Base-by-base conservation (phyloP, 30 jellyfish, hydroid and myxozoan species). In the Chironex yamaguchii region DNA sequence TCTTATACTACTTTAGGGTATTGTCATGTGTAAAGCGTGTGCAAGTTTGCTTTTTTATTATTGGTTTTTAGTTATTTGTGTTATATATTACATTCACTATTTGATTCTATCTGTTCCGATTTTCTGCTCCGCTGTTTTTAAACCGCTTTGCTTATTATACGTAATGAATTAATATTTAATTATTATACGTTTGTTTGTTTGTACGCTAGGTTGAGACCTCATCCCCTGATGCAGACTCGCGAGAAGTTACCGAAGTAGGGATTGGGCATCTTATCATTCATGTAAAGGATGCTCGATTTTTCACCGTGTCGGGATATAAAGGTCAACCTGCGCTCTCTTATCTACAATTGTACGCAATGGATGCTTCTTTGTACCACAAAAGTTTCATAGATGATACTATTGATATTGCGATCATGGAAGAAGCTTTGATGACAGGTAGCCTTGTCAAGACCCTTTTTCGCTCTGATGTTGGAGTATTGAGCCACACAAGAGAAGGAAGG, bases 251-350 rank as follows among this genome's bases (percentile, higher is more conserved):
- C 23, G 70, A 74, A 76, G 2, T 69, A 14, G 48, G 49, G 35
- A 42, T 87, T 3, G 98, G 96, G 31, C 98, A 93, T 65, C 89
- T 89, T 22, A 65, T 93, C 6, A 34, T 93, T n/a, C 86, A 88
- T 12, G 85, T 81, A 0, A 85, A 93, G 21, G 95, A 90, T 35
- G 86, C 91, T 50, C 85, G 81, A 62, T 75, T 93, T n/a, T 93
- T 87, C 32, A 70, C 84, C 4, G 97, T 93, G 4, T 71, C 96
- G 3, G 93, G 94, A 23, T 93, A 67, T 90, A 82, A 84, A 82
- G 98, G 98, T n/a, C 90, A 93, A 52, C 51, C 87, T 0, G 62
- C 69, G 34, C 35, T 88, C 0, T 95, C 82, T 51, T 93, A 52
- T 49, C 64, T 82, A 79, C 91, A 93, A 17, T 73, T 93, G 49